These are phyloP conservation scores for Acromyrmex echinatior DNA, from an alignment of 1,140 invertebrate species.

Conservation along the genomic window DNA sequence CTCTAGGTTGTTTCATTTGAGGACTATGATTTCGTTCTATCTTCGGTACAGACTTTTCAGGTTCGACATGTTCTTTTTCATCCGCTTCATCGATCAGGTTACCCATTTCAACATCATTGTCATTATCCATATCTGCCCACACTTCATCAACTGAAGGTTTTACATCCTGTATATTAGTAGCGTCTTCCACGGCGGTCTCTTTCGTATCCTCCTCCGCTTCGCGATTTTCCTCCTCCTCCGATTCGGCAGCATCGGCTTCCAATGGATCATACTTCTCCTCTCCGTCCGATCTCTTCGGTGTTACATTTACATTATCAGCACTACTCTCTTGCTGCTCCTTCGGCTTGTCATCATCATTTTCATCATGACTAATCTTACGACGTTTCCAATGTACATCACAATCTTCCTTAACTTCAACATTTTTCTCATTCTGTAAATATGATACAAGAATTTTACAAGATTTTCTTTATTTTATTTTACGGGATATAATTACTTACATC, in stretches of 20 bases:
- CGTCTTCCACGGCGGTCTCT: constrained; percentile 49
- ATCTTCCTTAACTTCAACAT: constrained; percentile 69
- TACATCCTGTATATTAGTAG: constrained; percentile 58
- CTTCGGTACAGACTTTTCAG: constrained; percentile 62
- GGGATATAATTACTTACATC: constrained; percentile 47
- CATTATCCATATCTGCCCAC: constrained; percentile 81
- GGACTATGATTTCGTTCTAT: constrained; percentile 66
- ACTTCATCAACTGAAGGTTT: constrained; percentile 78
- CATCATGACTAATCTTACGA: constrained; percentile 71
- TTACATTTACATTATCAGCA: constrained; percentile 56
- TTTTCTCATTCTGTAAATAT: constrained; percentile 62
- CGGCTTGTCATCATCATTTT: constrained; percentile 66
- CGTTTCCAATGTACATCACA: constrained; percentile 79
- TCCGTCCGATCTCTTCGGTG: constrained; percentile 72
- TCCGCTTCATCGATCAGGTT: constrained; percentile 81
- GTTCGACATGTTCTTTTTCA: constrained; percentile 76
- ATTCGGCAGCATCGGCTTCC: constrained; percentile 82
- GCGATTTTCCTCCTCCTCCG: constrained; percentile 75
- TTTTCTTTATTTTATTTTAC: not conserved
- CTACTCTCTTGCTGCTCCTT: constrained; percentile 69
- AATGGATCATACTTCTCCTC: constrained; percentile 83
- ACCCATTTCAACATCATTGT: constrained; percentile 79
- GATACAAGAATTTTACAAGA: not conserved
- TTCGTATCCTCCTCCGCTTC: constrained; percentile 55
- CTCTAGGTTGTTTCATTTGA: constrained; percentile 61